These are phyloP conservation scores for Drosophila eohydei DNA, from an alignment of 2,888 invertebrate genomes.

Conservation along the genomic window DNA sequence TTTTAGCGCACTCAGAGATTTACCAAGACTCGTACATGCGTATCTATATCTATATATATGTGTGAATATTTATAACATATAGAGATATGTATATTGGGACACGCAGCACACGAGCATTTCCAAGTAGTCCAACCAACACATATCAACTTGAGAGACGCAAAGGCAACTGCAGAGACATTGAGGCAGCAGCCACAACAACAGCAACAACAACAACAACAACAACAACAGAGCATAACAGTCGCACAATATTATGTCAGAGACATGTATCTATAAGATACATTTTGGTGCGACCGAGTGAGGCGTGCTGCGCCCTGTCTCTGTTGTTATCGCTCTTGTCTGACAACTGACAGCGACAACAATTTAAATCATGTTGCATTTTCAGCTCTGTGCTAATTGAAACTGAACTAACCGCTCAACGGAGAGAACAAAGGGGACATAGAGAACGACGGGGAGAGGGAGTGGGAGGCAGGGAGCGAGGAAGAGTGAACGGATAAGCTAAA, in stretches of 20 bases:
- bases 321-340: slow-evolving; percentile 74
- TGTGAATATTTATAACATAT: not conserved
- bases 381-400: slow-evolving; percentile 55
- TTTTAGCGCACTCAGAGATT: slow-evolving; percentile 37
- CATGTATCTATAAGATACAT: slow-evolving; percentile 70
- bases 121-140: slow-evolving; percentile 38
- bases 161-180: slow-evolving; percentile 55
- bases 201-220: slow-evolving; percentile 16
- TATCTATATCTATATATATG: slow-evolving; percentile 5
- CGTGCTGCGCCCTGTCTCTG: slow-evolving; percentile 44
- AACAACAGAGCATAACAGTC: slow-evolving; percentile 7
- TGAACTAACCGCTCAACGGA: slow-evolving; percentile 17
- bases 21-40: slow-evolving; percentile 15
- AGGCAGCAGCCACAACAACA: slow-evolving; percentile 45
- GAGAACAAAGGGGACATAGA: not conserved
- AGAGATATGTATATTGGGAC: slow-evolving; percentile 1
- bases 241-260: slow-evolving; percentile 66
- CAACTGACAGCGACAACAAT: slow-evolving; percentile 82
- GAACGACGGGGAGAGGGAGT: too few species aligned
- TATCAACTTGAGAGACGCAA: slow-evolving; percentile 24
- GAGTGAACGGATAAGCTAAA: not conserved
- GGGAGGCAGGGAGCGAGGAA: not conserved
- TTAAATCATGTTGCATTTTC: slow-evolving; percentile 77
- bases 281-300: slow-evolving; percentile 51
- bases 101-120: slow-evolving; percentile 21